Base-by-base conservation (phyloP, 2,797 vertebrate genomes). In the Orestias chungarensis region DNA sequence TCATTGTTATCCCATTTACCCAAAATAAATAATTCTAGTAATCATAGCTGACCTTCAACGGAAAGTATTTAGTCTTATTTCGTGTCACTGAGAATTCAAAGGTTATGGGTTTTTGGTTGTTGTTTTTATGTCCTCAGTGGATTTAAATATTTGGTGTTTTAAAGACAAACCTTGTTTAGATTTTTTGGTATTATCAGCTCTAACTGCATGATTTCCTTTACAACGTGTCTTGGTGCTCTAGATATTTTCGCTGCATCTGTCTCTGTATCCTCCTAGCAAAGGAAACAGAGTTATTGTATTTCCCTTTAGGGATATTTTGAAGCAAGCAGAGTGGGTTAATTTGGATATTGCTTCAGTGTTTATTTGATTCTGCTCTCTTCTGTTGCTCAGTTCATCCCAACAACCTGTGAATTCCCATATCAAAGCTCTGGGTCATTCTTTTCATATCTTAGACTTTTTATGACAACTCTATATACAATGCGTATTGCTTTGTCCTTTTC, bases 351-450 rank as follows among this genome's bases (percentile, higher is more conserved):
- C 54, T 68, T 27, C 20, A 27, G 15, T 74, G 35, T 70, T 68
- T 68, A 73, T 81, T 73, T 65, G 64, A 79, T 57, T 81, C 68
- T 68, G 35, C 75, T 35, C 31, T 62, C 62, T 78, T 76, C 44
- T 68, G 66, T 15, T 8, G 67, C 54, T 70, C 50, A 57, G 65
- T 74, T 65, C 67, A 65, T 76, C 75, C 35, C n/a, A 76, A 70
- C 54, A 70, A 81, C 66, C 76, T 54, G 70, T 74, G 73, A 68
- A 86, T 70, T 78, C 75, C 80, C 70, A 62, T 66, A 88, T 87
- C 81, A 81, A 82, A 86, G 61, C 81, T 46, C 4, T 73, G 75
- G 73, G 55, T 85, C 70, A 74, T 65, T 71, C 62, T 78, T 78
- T 83, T 83, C 69, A 77, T 66, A 75, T 76, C 38, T 9, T 29